phyloP scores from a whole-genome alignment of 23 tunicate species.

The Styela plicata region DNA sequence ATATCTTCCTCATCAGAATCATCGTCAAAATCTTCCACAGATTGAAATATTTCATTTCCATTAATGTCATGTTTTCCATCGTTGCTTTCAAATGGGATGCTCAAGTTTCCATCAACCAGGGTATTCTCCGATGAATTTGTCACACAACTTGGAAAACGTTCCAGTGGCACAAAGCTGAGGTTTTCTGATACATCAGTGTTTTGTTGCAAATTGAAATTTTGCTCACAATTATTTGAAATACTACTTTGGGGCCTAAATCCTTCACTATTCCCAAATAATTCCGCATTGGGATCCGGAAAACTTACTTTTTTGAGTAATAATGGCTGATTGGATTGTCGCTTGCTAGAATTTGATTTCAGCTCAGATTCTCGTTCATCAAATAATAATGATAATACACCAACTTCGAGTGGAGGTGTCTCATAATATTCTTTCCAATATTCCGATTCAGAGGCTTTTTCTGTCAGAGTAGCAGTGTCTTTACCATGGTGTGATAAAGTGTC shows the following conservation, averaged over 20 bases:
- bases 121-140: not conserved
- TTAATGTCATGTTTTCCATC: not conserved
- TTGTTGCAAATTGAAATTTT: not conserved
- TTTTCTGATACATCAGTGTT: not conserved
- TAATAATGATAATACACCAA: not conserved
- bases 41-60: not conserved
- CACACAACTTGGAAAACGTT: not conserved
- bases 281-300: not conserved
- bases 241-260: not conserved
- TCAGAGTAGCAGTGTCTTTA: conserved; percentile 1
- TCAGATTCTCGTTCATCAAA: not conserved
- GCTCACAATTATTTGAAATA: not conserved
- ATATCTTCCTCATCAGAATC: not conserved
- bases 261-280: not conserved
- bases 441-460: not conserved
- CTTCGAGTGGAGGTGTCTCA: not conserved
- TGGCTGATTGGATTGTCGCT: not conserved
- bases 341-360: not conserved
- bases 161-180: not conserved
- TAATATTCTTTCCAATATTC: not conserved
- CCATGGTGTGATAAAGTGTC: not conserved
- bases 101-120: not conserved
- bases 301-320: not conserved
- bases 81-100: not conserved
- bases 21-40: not conserved